Conservation (phyloP, 2,797 vertebrate species). For the Taenioides sp. region DNA sequence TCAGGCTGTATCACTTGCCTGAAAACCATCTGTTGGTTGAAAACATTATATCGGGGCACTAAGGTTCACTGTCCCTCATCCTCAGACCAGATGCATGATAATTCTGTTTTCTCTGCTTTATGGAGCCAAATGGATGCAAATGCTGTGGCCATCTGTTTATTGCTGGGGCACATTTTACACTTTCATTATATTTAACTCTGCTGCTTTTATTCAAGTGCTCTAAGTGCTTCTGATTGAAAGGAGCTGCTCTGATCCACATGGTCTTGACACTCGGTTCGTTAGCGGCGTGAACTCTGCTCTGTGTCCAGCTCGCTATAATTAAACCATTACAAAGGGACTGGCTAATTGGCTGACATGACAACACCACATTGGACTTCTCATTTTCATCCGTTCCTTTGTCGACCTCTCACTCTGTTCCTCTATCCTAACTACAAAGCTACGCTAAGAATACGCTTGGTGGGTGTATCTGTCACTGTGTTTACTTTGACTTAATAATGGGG, state of each 20-base stretch:
- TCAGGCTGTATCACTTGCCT: no score
- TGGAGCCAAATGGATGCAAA: conserved; percentile 1
- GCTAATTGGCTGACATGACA: conserved; percentile 58
- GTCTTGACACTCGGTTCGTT: conserved; percentile 45
- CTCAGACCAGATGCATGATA: conserved; percentile 16
- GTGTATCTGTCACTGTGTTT: neutral
- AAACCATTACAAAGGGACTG: conserved; percentile 45
- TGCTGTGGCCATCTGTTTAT: conserved; percentile 3
- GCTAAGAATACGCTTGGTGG: conserved; percentile 4
- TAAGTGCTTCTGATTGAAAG: neutral
- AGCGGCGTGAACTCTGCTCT: conserved; percentile 33
- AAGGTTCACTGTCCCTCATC: conserved; percentile 1
- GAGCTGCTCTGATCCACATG: conserved; percentile 22
- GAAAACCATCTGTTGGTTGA: neutral
- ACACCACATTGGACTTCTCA: conserved; percentile 44
- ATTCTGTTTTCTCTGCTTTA: neutral
- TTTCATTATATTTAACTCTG: neutral
- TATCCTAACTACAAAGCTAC: conserved; percentile 6
- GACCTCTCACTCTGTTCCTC: conserved; percentile 15
- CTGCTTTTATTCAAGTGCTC: neutral
- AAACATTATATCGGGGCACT: neutral
- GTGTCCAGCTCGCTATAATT: conserved; percentile 50
- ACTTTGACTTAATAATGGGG: neutral
- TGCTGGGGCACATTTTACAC: neutral
- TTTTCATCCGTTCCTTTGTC: conserved; percentile 53